Percentiles rank a stretch among this genome's conserved stretches.
phyloP scores from a whole-genome alignment of 2,888 invertebrate species.

The Tribolium freemani region DNA sequence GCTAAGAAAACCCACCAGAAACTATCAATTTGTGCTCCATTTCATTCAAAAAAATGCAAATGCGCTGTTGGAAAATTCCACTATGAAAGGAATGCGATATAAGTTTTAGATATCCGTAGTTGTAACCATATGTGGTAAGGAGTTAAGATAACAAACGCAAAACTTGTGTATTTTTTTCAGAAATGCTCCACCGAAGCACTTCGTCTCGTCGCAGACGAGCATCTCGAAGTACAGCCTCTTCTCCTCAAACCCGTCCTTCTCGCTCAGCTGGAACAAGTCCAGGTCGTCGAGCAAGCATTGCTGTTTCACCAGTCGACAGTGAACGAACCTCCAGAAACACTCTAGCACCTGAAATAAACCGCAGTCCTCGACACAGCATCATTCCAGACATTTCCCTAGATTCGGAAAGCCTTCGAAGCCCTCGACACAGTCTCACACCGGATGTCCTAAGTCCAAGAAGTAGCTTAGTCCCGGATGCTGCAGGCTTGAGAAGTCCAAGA shows the following conservation, averaged over 20 bases:
- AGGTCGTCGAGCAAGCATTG: conserved; percentile 65
- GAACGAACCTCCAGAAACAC: conserved; percentile 57
- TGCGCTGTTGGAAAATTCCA: too few species aligned
- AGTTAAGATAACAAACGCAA: too few species aligned
- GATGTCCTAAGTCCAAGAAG: conserved; percentile 72
- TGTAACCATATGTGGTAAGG: too few species aligned
- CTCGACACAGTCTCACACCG: conserved; percentile 74
- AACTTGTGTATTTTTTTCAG: neutral
- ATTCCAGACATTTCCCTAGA: conserved; percentile 66
- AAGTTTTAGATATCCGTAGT: too few species aligned
- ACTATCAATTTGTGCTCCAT: too few species aligned
- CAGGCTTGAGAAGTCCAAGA: conserved; percentile 66
- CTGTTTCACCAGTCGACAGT: conserved; percentile 65
- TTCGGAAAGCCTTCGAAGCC: conserved; percentile 71
- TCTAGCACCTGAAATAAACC: conserved; percentile 65
- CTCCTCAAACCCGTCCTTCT: conserved; percentile 74
- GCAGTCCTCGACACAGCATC: conserved; percentile 68
- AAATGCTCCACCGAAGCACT: conserved; percentile 76
- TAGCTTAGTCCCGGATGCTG: conserved; percentile 74
- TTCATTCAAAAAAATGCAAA: too few species aligned
- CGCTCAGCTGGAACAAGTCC: conserved; percentile 67
- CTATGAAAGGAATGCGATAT: too few species aligned
- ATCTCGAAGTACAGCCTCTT: conserved; percentile 77
- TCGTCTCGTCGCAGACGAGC: conserved; percentile 78
- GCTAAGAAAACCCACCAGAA: too few species aligned